Evolutionary conservation across 2,888 invertebrate species (phyloP).

Genomic region (Heliconius ismenius): DNA sequence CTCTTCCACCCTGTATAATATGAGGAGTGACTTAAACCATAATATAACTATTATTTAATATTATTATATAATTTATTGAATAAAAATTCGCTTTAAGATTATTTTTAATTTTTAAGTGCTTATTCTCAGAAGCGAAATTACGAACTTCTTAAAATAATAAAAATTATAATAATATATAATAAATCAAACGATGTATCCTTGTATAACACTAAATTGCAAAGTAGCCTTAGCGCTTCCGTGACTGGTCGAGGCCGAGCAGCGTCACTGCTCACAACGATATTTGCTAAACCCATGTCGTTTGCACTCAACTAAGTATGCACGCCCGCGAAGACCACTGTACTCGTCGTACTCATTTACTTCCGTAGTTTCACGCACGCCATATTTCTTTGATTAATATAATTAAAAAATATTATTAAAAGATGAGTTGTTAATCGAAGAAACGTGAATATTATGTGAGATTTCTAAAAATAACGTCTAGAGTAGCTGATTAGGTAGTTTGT

Average conservation of each 20-base stretch:
- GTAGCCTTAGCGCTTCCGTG: slow-evolving; percentile 73
- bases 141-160: not conserved
- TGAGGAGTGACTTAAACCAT: too few relatives aligned
- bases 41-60: too few relatives aligned
- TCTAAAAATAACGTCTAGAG: not conserved
- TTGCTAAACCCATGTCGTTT: slow-evolving; percentile 45
- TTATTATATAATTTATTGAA: not conserved
- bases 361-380: not conserved
- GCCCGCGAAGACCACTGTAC: slow-evolving; percentile 45
- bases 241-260: slow-evolving; percentile 52
- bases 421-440: too few relatives aligned
- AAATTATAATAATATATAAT: not conserved
- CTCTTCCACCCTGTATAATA: too few relatives aligned
- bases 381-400: not conserved
- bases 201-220: slow-evolving; percentile 72
- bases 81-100: not conserved
- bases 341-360: slow-evolving; percentile 42
- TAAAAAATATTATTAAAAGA: too few relatives aligned
- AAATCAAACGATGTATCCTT: slow-evolving; percentile 47
- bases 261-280: slow-evolving; percentile 44
- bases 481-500: not conserved
- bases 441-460: not conserved
- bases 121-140: not conserved
- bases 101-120: not conserved
- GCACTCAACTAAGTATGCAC: slow-evolving; percentile 13